A percentile compares a stretch with the other conserved stretches of the same genome.
Evolutionary conservation across 2,888 invertebrate species (phyloP).

Genomic region (Micoletzkya japonica): DNA sequence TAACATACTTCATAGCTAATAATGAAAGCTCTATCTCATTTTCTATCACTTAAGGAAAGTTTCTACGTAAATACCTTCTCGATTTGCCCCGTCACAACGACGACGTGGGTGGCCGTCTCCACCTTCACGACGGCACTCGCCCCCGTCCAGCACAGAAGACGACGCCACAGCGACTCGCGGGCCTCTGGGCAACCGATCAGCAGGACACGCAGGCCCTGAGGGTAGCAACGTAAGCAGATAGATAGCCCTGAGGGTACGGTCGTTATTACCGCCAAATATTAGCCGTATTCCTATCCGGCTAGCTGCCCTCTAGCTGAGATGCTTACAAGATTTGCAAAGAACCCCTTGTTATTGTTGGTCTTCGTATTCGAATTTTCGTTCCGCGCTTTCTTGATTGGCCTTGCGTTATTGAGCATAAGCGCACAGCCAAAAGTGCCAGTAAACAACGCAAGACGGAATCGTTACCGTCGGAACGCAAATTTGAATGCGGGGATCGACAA

Average conservation of each 20-base stretch:
- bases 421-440: too few species aligned
- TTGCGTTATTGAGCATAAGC: too few species aligned
- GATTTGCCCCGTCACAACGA: conserved; percentile 30
- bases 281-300: too few species aligned
- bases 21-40: neutral
- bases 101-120: conserved; percentile 40
- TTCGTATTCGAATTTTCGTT: too few species aligned
- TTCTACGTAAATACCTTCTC: conserved; percentile 18
- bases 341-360: too few species aligned
- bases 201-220: conserved; percentile 21
- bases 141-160: conserved; percentile 32
- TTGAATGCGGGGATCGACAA: too few species aligned
- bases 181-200: conserved; percentile 5
- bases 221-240: neutral
- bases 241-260: neutral
- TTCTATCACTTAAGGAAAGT: neutral
- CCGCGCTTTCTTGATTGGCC: too few species aligned
- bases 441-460: neutral
- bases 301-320: too few species aligned
- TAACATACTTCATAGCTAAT: neutral
- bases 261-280: neutral
- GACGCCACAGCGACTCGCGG: conserved; percentile 14
- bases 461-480: too few species aligned
- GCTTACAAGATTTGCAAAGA: too few species aligned
- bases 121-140: conserved; percentile 35